Conservation (phyloP, 2,797 vertebrate genomes). For the Zalophus californianus region DNA sequence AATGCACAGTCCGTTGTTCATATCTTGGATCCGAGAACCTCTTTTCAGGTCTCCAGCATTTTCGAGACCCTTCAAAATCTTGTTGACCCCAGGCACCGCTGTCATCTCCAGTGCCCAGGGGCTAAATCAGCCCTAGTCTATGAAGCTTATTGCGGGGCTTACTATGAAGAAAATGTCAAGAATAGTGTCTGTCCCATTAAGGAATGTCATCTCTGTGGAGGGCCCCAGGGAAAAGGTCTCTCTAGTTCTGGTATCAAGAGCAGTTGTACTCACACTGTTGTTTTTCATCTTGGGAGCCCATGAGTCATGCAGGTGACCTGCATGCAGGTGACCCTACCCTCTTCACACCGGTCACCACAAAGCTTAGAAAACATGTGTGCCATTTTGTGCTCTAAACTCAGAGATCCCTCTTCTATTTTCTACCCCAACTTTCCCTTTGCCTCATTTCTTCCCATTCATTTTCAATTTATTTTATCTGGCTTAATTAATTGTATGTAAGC, state of each 20-base stretch:
- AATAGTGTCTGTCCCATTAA: background rate
- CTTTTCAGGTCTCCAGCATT: background rate
- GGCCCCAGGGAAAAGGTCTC: background rate
- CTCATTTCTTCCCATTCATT: background rate
- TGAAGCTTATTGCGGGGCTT: background rate
- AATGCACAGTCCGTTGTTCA: background rate
- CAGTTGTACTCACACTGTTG: background rate
- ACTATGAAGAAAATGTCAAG: background rate
- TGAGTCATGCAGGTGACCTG: rapidly evolving
- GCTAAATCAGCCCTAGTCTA: background rate
- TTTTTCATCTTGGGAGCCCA: background rate
- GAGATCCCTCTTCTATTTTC: background rate
- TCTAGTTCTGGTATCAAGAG: background rate
- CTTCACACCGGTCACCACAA: background rate
- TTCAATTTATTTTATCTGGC: background rate
- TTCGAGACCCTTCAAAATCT: background rate
- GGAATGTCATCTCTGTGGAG: background rate
- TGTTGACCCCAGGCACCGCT: background rate
- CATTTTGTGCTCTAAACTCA: background rate
- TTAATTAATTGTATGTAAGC: background rate
- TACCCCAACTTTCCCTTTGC: background rate
- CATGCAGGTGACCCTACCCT: background rate
- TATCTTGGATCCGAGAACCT: background rate
- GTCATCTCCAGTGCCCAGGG: background rate
- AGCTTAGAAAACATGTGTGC: background rate